Evolutionary conservation across 2,888 invertebrate genomes (phyloP).

Genomic region (Dicyrtomina minuta): DNA sequence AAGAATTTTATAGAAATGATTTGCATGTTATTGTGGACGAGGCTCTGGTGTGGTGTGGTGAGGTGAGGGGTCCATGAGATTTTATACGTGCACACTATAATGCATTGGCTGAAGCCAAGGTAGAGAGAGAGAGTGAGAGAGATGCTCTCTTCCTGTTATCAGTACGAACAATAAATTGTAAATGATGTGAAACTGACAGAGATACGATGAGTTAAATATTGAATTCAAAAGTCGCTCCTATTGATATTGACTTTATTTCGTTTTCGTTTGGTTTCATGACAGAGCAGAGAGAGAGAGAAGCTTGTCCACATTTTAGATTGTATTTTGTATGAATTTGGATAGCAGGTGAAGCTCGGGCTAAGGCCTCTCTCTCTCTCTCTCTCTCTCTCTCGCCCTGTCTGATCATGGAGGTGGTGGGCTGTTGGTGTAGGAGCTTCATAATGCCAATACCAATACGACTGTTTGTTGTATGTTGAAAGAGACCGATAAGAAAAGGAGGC

Average conservation of each 20-base stretch:
- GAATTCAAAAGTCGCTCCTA: constrained; percentile 18
- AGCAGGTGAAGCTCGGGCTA: background rate
- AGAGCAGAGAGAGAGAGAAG: background rate
- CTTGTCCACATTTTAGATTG: background rate
- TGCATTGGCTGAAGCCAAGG: background rate
- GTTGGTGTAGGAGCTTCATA: background rate
- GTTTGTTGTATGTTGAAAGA: constrained; percentile 33
- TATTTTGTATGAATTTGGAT: background rate
- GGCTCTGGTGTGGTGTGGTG: no score
- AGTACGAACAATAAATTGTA: constrained; percentile 18
- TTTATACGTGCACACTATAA: background rate
- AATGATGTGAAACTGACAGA: constrained; percentile 25
- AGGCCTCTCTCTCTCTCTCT: constrained; percentile 1
- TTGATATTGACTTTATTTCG: constrained; percentile 27
- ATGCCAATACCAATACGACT: background rate
- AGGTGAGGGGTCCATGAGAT: background rate
- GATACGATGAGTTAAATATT: constrained; percentile 25
- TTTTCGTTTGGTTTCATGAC: background rate
- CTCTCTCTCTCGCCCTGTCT: constrained; percentile 6
- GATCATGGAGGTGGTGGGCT: constrained; percentile 7
- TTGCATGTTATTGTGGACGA: constrained; percentile 9
- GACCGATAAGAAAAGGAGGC: constrained; percentile 36
- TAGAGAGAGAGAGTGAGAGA: background rate
- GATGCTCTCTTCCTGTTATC: background rate
- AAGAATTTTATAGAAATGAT: constrained; percentile 3